These are phyloP conservation scores for Zygothrica quintamaculata DNA, from an alignment of 2,888 invertebrate genomes.

Conservation along the genomic window DNA sequence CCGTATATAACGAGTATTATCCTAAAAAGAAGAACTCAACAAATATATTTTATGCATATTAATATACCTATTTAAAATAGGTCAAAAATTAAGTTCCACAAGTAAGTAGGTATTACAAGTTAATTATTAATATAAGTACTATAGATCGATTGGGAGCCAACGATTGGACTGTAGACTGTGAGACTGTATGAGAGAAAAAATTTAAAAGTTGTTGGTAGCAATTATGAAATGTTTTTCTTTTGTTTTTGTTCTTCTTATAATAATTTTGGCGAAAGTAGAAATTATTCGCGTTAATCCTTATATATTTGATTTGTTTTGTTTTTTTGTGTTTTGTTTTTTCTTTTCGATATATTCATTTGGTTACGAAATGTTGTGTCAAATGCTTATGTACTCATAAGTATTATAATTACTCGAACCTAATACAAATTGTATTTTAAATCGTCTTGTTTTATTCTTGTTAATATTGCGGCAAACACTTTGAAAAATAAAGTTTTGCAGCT, in stretches of 20 bases:
- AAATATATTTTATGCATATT: no score
- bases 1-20: no score
- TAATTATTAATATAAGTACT: not conserved
- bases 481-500: slow-evolving; percentile 73
- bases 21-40: no score
- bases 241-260: no score
- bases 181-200: slow-evolving; percentile 21
- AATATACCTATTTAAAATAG: no score
- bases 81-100: slow-evolving; percentile 1
- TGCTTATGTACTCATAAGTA: slow-evolving; percentile 24
- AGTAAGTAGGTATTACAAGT: not conserved
- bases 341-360: slow-evolving; percentile 47
- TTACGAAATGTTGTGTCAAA: slow-evolving; percentile 53
- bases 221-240: slow-evolving; percentile 31
- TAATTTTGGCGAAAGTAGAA: slow-evolving; percentile 30
- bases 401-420: slow-evolving; percentile 55
- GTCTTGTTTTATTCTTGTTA: no score
- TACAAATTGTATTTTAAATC: slow-evolving; percentile 48
- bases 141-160: slow-evolving; percentile 14
- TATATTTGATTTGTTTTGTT: no score
- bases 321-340: slow-evolving; percentile 37
- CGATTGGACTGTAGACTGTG: slow-evolving; percentile 14
- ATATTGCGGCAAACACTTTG: slow-evolving; percentile 70
- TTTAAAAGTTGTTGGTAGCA: slow-evolving; percentile 8
- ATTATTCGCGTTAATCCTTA: no score